Conservation (phyloP, 2,113 vertebrate genomes). For the Pygoscelis antarcticus region DNA sequence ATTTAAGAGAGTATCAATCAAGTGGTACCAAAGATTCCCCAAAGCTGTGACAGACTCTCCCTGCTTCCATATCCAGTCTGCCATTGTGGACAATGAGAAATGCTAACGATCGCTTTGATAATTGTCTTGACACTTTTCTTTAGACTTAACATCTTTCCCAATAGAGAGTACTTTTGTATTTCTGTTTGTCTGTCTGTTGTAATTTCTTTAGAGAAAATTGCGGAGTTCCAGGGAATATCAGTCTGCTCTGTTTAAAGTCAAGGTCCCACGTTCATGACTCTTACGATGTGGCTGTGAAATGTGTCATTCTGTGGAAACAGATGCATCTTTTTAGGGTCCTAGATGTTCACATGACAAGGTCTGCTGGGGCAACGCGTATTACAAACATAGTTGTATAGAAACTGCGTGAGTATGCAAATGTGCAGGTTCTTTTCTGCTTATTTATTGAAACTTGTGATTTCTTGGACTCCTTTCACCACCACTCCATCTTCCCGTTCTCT, state of each 20-base stretch:
- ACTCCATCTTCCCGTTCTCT: background rate
- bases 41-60: background rate
- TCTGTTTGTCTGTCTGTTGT: background rate
- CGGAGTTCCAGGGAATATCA: background rate
- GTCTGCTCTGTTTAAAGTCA: background rate
- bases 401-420: background rate
- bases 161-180: background rate
- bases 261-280: accelerated
- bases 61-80: background rate
- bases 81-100: background rate
- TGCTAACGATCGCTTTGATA: background rate
- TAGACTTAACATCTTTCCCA: background rate
- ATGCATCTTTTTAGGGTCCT: background rate
- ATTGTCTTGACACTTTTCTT: background rate
- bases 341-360: background rate
- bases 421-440: background rate
- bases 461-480: background rate
- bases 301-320: background rate
- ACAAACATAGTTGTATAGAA: background rate
- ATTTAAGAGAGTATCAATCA: background rate
- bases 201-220: background rate
- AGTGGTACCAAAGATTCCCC: background rate
- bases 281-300: background rate
- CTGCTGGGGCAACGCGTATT: background rate
- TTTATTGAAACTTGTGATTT: background rate